These are phyloP conservation scores for Apaloderma vittatum DNA, from an alignment of 2,113 vertebrate species.

Conservation along the genomic window DNA sequence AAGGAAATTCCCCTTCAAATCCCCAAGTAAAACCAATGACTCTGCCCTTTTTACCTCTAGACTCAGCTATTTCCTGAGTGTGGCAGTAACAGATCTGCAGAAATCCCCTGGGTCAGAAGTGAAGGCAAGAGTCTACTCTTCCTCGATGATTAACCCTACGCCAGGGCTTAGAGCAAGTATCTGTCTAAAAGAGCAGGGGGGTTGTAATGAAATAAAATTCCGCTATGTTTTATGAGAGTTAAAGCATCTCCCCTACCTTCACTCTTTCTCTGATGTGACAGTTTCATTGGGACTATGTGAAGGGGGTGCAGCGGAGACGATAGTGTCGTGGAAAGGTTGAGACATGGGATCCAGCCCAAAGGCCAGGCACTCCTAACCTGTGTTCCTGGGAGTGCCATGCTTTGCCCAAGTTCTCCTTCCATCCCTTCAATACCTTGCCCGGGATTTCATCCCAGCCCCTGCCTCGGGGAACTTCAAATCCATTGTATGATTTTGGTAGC, in stretches of 20 bases:
- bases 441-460: not conserved
- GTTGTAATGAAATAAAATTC: not conserved
- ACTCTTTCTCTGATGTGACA: not conserved
- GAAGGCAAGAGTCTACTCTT: not conserved
- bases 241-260: not conserved
- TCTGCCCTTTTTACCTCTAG: not conserved
- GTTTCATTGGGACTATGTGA: not conserved
- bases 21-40: not conserved
- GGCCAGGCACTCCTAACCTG: not conserved
- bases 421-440: not conserved
- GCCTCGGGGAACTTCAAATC: not conserved
- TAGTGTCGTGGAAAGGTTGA: rapidly evolving
- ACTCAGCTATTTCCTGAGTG: not conserved
- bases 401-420: not conserved
- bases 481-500: not conserved
- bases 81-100: not conserved
- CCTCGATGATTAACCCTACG: not conserved
- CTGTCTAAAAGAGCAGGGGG: not conserved
- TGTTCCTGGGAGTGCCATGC: not conserved
- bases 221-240: not conserved
- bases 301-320: not conserved
- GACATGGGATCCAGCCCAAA: not conserved
- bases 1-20: constrained; percentile 44
- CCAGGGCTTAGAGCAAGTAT: not conserved
- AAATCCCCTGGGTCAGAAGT: constrained; percentile 8